Evolutionary conservation across 2,113 vertebrate genomes (phyloP).

Genomic region (Lamprologus ornatipinnis): DNA sequence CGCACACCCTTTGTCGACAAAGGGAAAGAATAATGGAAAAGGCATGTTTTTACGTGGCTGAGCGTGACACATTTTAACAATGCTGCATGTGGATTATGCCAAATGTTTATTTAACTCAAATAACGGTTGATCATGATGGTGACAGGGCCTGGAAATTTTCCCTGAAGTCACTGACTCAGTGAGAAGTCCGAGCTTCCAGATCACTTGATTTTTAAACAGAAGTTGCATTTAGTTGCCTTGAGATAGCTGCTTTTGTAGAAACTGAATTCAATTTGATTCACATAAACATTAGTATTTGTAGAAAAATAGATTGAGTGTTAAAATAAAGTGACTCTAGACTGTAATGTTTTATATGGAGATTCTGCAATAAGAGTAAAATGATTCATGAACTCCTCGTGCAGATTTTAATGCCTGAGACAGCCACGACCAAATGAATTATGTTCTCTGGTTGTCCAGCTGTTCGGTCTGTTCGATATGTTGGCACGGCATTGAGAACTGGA

Average conservation of each 20-base stretch:
- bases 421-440: not conserved
- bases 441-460: not conserved
- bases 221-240: not conserved
- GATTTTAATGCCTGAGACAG: not conserved
- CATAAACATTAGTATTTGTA: not conserved
- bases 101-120: not conserved
- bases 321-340: not conserved
- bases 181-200: not conserved
- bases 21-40: not conserved
- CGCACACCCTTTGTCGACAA: not conserved
- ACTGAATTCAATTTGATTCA: not conserved
- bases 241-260: not conserved
- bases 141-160: not conserved
- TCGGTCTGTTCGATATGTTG: not conserved
- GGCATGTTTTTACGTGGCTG: slow-evolving; percentile 17
- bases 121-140: not conserved
- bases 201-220: not conserved
- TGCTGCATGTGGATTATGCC: not conserved
- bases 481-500: not conserved
- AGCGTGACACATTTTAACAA: not conserved
- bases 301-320: not conserved
- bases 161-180: not conserved
- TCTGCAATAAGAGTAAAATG: not conserved
- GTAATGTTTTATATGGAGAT: not conserved
- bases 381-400: not conserved